Base-by-base conservation (phyloP, 1,140 invertebrate genomes). In the Brachionus koreanus region DNA sequence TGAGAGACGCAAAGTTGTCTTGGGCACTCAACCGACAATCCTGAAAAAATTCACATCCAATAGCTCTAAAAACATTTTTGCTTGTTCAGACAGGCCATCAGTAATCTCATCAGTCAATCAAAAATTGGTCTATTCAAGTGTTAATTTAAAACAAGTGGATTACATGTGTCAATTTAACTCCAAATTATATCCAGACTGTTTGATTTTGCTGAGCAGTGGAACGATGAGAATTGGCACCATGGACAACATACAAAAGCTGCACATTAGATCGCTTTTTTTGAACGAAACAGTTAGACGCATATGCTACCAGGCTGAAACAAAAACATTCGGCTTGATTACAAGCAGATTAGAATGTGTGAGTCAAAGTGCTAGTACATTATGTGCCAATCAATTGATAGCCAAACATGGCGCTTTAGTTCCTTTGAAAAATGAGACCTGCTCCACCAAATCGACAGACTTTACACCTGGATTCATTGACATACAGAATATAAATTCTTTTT, bases 41-140 rank as follows among this genome's bases (percentile, higher is more conserved):
- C 89, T 99, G 79, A 91, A 93, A 84, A 95, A 94, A 16, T 99
- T 99, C 23, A 86, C 42, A 19, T 96, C 96, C 3, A 90, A 95
- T 61, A 93, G 94, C 7, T 96, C 95, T 0, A 96, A 93, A 13
- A 98, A 98, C 89, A 95, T 99, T 3, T 99, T 99, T 89, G 97
- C 96, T 10, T 99, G 97, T 87, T 98, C 95, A 0, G 97, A 99
- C 88, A 91, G 97, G 67, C 97, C 97, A 0, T 98, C 97, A 0
- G 97, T 99, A 2, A 98, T 99, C 84, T 99, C 98, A 89, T 98
- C 95, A 7, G 97, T 95, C 7, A 99, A 98, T 90, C 95, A 98
- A 86, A 99, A 99, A 89, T 90, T 99, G 3, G 96, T 99, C 0
- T 99, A 99, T 89, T 98, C 96, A 25, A 99, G 98, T 90, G 97